Evolutionary conservation across 2,113 vertebrate genomes (phyloP).

Genomic region (Trichechus manatus): DNA sequence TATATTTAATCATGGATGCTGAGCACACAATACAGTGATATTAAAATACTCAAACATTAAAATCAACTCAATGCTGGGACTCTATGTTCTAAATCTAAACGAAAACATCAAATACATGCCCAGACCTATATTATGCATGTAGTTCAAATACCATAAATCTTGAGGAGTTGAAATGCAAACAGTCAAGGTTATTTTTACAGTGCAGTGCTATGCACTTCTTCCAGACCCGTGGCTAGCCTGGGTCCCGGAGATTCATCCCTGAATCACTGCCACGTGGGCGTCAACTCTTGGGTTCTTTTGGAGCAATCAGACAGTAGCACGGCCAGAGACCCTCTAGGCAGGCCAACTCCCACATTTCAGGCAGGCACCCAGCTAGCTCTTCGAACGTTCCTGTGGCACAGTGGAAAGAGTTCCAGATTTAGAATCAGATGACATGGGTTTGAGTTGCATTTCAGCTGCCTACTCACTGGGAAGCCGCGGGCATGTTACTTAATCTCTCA

Average conservation of each 20-base stretch:
- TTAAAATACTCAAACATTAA: slow-evolving; percentile 65
- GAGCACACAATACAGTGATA: slow-evolving; percentile 32
- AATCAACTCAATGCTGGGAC: slow-evolving; percentile 49
- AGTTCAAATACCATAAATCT: slow-evolving; percentile 62
- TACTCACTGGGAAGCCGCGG: background rate
- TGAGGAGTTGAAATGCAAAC: slow-evolving; percentile 56
- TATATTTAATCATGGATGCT: slow-evolving; percentile 35
- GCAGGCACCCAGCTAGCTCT: background rate
- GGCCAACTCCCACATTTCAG: background rate
- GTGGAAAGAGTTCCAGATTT: background rate
- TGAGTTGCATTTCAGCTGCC: background rate
- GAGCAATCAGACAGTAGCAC: background rate
- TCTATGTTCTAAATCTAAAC: slow-evolving; percentile 57
- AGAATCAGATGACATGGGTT: background rate
- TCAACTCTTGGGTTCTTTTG: slow-evolving; percentile 31
- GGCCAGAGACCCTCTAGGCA: background rate
- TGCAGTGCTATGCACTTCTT: background rate
- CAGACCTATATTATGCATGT: slow-evolving; percentile 64
- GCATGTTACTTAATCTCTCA: slow-evolving; percentile 25
- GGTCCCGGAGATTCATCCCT: background rate
- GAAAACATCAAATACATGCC: slow-evolving; percentile 48
- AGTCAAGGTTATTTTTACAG: slow-evolving; percentile 58
- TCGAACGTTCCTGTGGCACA: background rate
- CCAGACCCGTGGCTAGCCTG: background rate
- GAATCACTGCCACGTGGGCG: background rate